Conservation (phyloP, 2,797 vertebrate species). For the Galago senegalensis region DNA sequence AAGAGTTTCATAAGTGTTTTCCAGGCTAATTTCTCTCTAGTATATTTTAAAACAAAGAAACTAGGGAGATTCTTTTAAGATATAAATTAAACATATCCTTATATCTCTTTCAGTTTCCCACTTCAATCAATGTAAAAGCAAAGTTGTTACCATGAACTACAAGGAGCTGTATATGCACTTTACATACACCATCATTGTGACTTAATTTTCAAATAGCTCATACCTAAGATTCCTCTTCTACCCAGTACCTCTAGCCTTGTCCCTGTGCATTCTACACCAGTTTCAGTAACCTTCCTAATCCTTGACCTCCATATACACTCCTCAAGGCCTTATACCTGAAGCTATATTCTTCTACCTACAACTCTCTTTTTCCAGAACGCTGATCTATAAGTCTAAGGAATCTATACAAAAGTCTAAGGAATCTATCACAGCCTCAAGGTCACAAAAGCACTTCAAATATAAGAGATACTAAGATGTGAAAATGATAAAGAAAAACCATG, state of each 20-base stretch:
- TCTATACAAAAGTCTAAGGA: not conserved
- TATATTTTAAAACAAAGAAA: not conserved
- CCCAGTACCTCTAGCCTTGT: no score
- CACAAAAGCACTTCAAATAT: not conserved
- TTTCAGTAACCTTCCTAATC: not conserved
- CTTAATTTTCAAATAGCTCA: not conserved
- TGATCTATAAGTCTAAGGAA: not conserved
- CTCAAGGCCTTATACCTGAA: not conserved
- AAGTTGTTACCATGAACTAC: not conserved
- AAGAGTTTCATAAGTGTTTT: not conserved
- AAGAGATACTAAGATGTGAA: not conserved
- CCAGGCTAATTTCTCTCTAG: not conserved
- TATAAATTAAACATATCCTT: not conserved
- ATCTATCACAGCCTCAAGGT: not conserved
- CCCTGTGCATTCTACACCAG: not conserved
- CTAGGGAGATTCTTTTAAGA: constrained; percentile 20
- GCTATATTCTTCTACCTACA: not conserved
- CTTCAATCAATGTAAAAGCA: not conserved
- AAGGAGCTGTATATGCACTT: not conserved
- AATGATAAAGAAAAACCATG: not conserved
- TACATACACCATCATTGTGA: not conserved
- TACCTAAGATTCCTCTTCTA: not conserved
- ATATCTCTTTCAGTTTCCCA: not conserved
- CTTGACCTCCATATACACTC: not conserved
- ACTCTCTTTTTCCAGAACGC: not conserved